Evolutionary conservation across 1,140 invertebrate genomes (phyloP), one percentile per base, ranked within the genome.

Genomic region (Cotesia vestalis): DNA sequence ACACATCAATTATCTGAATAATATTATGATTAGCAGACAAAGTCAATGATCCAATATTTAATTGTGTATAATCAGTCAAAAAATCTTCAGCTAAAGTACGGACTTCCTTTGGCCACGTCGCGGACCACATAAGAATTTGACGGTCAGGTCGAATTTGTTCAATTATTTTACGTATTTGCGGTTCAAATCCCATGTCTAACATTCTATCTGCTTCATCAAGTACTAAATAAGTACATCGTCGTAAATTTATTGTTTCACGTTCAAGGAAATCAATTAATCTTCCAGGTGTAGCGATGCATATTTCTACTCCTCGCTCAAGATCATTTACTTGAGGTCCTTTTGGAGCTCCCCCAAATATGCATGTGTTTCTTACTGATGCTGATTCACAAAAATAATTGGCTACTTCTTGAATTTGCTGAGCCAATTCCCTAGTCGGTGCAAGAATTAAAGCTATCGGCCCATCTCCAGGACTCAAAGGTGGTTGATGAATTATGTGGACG

Each of bases 151-250:
- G 89, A 84, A 99, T 98, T 87, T 99, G 96, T 80, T 95, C 93
- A 71, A 99, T 92, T 81, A 99, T 99, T 87, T 98, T 98, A 62
- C 97, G 91, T 78, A 99, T 99, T 87, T 99, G 98, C 3, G 98
- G 98, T 86, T 99, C 98, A 87, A 99, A 99, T 78, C 98, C 98
- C 98, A 99, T 99, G 86, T 99, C 98, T 77, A 99, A 89, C 98
- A 99, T 99, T 71, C 98, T 90, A 88, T 99, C 98, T 78, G 98
- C 98, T 88, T 99, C 98, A 88, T 99, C 98, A 57, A 99, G 85
- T 8, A 99, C 98, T 67, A 99, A 89, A 85, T 98, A 99, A 51
- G 96, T 98, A 80, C 95, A 96, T 61, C 96, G 91, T 67, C 90
- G 89, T 27, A 99, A 87, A 85, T 96, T 98, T 1, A 95, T 98